phyloP scores from a whole-genome alignment of 2,888 invertebrate genomes.

The Eledona agricola region DNA sequence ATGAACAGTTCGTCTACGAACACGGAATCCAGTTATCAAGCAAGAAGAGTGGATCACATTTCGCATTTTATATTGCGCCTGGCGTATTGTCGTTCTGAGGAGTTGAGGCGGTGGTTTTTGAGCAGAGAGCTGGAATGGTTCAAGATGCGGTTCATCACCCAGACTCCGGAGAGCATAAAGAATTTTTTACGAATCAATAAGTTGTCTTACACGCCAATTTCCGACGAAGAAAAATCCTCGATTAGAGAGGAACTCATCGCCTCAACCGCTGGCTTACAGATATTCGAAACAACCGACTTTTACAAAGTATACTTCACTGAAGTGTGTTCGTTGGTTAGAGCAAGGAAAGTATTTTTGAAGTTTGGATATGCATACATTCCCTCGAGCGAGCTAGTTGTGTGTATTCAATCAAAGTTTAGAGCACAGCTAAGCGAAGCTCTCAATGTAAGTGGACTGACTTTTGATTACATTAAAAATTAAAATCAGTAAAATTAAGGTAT shows the following conservation, averaged over 20 bases:
- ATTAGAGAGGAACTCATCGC: slow-evolving; percentile 70
- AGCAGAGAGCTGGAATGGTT: slow-evolving; percentile 90
- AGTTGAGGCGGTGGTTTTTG: slow-evolving; percentile 88
- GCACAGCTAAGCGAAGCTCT: slow-evolving; percentile 74
- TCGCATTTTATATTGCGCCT: slow-evolving; percentile 93
- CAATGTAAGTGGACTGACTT: slow-evolving; percentile 62
- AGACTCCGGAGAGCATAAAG: slow-evolving; percentile 69
- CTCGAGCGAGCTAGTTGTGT: slow-evolving; percentile 82
- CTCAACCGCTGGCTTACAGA: slow-evolving; percentile 66
- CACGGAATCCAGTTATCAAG: slow-evolving; percentile 71
- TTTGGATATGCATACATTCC: slow-evolving; percentile 90
- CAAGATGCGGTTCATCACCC: slow-evolving; percentile 76
- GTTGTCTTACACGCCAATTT: slow-evolving; percentile 73
- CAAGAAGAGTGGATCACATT: slow-evolving; percentile 82
- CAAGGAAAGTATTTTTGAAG: slow-evolving; percentile 80
- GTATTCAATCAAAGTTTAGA: slow-evolving; percentile 81
- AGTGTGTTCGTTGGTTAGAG: slow-evolving; percentile 84
- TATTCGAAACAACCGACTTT: slow-evolving; percentile 73
- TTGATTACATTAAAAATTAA: slow-evolving; percentile 14
- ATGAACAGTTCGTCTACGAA: slow-evolving; percentile 66
- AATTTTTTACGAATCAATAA: slow-evolving; percentile 74
- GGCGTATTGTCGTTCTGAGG: slow-evolving; percentile 89
- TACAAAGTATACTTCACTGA: slow-evolving; percentile 71
- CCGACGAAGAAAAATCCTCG: slow-evolving; percentile 72
- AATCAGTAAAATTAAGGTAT: slow-evolving; percentile 65